Percentiles rank a stretch among this genome's conserved stretches.
Evolutionary conservation across 2,888 invertebrate genomes (phyloP).

Genomic region (Andrena flavipes): DNA sequence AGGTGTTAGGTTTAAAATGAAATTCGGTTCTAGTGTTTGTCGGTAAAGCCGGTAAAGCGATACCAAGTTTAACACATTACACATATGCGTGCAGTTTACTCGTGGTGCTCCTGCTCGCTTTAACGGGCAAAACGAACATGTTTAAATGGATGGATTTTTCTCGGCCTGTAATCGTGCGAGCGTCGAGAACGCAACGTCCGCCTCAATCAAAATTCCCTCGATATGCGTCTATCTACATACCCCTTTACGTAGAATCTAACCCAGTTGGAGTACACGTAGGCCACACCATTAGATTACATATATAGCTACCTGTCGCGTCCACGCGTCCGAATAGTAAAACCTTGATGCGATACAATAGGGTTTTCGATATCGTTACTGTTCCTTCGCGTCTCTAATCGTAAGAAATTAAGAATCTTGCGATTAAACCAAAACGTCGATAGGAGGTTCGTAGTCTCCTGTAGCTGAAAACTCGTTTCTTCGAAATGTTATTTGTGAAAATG

Average conservation of each 20-base stretch:
- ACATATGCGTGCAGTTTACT: neutral
- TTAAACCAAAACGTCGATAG: slow-evolving; percentile 10
- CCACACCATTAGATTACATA: too few relatives aligned
- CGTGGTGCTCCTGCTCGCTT: neutral
- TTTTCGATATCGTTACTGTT: neutral
- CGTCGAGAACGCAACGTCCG: slow-evolving; percentile 9
- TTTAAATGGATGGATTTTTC: neutral
- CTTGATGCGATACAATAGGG: slow-evolving; percentile 1
- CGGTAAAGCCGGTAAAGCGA: neutral
- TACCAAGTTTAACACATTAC: neutral
- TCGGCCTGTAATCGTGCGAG: neutral
- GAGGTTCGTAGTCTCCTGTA: slow-evolving; percentile 16
- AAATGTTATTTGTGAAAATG: neutral
- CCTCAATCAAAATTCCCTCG: slow-evolving; percentile 21
- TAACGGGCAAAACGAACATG: neutral
- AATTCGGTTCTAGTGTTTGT: too few relatives aligned
- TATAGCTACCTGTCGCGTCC: too few relatives aligned
- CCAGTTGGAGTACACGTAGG: too few relatives aligned
- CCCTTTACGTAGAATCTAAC: too few relatives aligned
- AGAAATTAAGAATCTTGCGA: slow-evolving; percentile 2
- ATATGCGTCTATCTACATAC: neutral
- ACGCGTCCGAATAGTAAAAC: neutral
- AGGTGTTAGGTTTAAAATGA: too few relatives aligned
- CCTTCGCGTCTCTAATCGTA: neutral
- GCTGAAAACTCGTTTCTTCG: slow-evolving; percentile 3